Evolutionary conservation across 2,797 vertebrate genomes (phyloP).

Genomic region (Lagodon rhomboides): DNA sequence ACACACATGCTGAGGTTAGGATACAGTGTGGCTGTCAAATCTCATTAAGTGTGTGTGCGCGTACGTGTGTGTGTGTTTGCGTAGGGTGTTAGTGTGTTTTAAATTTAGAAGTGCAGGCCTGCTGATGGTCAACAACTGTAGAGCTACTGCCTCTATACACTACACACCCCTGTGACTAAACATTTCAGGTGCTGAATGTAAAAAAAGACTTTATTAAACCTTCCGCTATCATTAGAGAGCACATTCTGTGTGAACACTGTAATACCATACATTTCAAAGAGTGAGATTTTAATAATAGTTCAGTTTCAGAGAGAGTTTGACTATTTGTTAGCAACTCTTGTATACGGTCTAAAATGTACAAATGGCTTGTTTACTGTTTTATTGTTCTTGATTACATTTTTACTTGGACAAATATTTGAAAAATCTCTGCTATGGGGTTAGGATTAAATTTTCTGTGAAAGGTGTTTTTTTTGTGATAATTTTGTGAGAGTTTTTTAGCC

Average conservation of each 20-base stretch:
- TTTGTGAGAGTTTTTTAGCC: too few relatives aligned
- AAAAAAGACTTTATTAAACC: background rate
- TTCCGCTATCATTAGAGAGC: background rate
- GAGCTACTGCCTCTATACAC: background rate
- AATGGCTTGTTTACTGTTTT: background rate
- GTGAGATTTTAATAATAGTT: background rate
- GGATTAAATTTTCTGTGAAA: too few relatives aligned
- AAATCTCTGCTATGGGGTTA: too few relatives aligned
- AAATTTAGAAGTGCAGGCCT: background rate
- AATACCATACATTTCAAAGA: background rate
- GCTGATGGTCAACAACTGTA: background rate
- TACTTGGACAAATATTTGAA: too few relatives aligned
- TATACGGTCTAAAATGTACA: background rate
- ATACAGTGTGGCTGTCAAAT: slow-evolving; percentile 10
- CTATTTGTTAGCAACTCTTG: background rate
- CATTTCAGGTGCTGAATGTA: background rate
- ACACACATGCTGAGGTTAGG: slow-evolving; percentile 56
- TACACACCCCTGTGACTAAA: background rate
- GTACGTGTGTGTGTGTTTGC: background rate
- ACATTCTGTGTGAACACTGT: background rate
- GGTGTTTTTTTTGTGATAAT: too few relatives aligned
- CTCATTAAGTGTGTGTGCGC: slow-evolving; percentile 25
- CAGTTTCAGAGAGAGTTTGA: background rate
- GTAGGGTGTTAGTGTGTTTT: background rate
- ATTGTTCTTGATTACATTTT: background rate